Evolutionary conservation across 2,113 vertebrate genomes (phyloP), one percentile per base, ranked within the genome.

Genomic region (Thamnaconus septentrionalis): DNA sequence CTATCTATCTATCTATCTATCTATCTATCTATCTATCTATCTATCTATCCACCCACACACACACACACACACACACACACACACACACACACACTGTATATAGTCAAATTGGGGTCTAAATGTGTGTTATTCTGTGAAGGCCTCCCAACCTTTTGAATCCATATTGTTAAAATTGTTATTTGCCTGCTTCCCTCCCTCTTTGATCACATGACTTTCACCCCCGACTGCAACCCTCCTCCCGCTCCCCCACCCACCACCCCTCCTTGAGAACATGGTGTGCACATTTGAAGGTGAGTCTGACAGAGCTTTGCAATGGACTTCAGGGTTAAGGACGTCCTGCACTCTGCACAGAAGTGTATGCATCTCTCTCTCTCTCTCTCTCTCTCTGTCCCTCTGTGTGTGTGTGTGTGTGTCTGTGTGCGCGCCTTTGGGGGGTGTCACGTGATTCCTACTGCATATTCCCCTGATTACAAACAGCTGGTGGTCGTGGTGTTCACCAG

Each of bases 391-490:
- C 18, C 18, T 31, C 18, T 70, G 78, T 70, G 64, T 60, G 64
- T 55, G 56, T 78, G 65, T 67, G 57, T 66, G 64, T 59, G 68
- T 73, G 69, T 31, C 42, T 74, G 64, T 58, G 64, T 55, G 76
- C 75, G 18, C 18, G 18, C 18, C 18, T 31, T 81, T 76, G 61
- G 11, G 75, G 78, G 83, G 72, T 71, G 82, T 83, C 81, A 80
- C 78, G 80, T 78, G 80, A 87, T 67, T 71, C 70, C 49, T 49
- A 69, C 59, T 75, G 64, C 59, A 76, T 83, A 78, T 39, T 59
- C 58, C 80, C 57, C 69, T 87, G 79, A 90, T 88, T 83, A 76
- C 80, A 86, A 88, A 81, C 88, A 88, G 85, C 85, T 88, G 83
- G 78, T 31, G 10, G 61, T 68, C 52, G 10, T 9, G 0, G 39